A percentile compares a stretch with the other conserved stretches of the same genome.
Evolutionary conservation across 2,113 vertebrate genomes (phyloP).

Genomic region (Origma solitaria): DNA sequence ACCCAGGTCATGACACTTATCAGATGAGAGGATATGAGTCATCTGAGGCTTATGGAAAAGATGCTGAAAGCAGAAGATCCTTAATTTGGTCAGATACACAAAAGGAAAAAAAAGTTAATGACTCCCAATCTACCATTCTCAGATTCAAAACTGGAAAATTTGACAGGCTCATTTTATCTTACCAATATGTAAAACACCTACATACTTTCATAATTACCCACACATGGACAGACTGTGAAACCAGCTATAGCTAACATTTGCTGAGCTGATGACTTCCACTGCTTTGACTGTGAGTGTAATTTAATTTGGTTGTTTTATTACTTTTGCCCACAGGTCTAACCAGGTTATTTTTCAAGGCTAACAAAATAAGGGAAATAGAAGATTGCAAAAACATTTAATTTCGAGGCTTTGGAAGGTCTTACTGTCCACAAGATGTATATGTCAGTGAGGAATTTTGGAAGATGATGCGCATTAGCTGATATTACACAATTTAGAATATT

Average conservation of each 20-base stretch:
- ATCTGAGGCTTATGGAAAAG: conserved; percentile 11
- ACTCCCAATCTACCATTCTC: background rate
- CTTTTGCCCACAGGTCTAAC: background rate
- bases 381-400: background rate
- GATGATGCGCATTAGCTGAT: background rate
- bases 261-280: background rate
- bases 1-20: background rate
- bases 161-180: background rate
- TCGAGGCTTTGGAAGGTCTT: background rate
- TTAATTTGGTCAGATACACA: background rate
- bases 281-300: background rate
- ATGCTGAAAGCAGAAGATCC: background rate
- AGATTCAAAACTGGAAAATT: background rate
- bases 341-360: background rate
- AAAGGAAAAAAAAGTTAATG: background rate
- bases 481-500: background rate
- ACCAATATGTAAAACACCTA: background rate
- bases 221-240: background rate
- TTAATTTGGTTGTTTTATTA: background rate
- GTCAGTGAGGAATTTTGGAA: background rate
- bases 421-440: background rate
- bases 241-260: background rate
- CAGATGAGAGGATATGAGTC: conserved; percentile 24
- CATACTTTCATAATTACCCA: background rate
- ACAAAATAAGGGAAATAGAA: background rate